Evolutionary conservation across 1,140 invertebrate species (phyloP).

Genomic region (Cecropterus lyciades): DNA sequence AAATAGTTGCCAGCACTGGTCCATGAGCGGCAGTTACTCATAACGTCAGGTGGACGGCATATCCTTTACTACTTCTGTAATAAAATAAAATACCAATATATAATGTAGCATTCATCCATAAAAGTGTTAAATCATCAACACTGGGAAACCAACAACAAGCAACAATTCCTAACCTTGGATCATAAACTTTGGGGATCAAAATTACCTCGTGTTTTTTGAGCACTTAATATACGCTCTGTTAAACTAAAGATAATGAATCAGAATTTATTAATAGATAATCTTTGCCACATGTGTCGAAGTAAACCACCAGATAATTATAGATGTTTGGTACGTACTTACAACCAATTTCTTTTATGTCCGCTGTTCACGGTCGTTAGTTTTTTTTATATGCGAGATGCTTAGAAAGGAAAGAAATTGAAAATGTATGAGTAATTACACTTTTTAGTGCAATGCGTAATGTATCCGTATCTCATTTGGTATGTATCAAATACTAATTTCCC

Average conservation of each 20-base stretch:
- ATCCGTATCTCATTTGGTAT: background rate
- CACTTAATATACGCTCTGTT: constrained; percentile 6
- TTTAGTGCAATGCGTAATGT: background rate
- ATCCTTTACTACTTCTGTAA: too few species aligned
- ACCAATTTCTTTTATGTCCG: constrained; percentile 20
- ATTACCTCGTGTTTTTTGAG: background rate
- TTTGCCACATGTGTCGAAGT: constrained; percentile 23
- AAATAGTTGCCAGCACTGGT: too few species aligned
- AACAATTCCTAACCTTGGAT: background rate
- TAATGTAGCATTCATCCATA: too few species aligned
- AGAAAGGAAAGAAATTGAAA: constrained; percentile 21
- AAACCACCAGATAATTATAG: constrained; percentile 25
- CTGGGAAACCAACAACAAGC: too few species aligned
- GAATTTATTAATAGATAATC: constrained; percentile 20
- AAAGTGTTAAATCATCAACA: too few species aligned
- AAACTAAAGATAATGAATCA: constrained; percentile 19
- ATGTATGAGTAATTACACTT: constrained; percentile 8
- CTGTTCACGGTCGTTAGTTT: constrained; percentile 27
- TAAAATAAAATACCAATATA: too few species aligned
- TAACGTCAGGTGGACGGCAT: too few species aligned
- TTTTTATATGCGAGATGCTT: constrained; percentile 8
- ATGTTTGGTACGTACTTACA: constrained; percentile 20
- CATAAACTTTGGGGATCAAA: background rate
- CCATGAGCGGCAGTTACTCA: too few species aligned
- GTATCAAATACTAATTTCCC: background rate